Evolutionary conservation across 1,140 invertebrate species (phyloP).

Genomic region (Zaprionus camerounensis): DNA sequence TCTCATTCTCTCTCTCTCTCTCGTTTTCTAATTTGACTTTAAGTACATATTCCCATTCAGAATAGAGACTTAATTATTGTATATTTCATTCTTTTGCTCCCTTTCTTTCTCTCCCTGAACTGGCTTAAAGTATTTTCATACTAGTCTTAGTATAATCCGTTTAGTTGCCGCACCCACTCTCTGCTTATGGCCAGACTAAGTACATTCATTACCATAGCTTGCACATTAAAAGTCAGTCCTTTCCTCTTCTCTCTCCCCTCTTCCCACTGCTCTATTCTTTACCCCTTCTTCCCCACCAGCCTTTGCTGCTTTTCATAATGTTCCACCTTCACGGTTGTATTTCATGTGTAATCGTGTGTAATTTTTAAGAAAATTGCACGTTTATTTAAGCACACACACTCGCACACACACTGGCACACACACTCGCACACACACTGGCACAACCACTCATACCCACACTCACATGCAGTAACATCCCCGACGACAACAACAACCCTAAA

Average conservation of each 20-base stretch:
- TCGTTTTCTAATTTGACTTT: too few relatives aligned
- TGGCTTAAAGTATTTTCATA: not conserved
- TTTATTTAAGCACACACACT: slow-evolving; percentile 35
- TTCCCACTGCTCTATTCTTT: too few relatives aligned
- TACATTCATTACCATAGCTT: slow-evolving; percentile 30
- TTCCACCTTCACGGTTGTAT: slow-evolving; percentile 55
- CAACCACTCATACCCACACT: not conserved
- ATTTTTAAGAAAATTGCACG: slow-evolving; percentile 82
- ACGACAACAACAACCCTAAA: slow-evolving; percentile 68
- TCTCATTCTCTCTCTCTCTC: too few relatives aligned
- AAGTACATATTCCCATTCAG: too few relatives aligned
- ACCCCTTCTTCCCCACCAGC: too few relatives aligned
- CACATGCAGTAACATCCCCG: slow-evolving; percentile 32
- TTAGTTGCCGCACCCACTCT: slow-evolving; percentile 19
- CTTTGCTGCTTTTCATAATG: slow-evolving; percentile 48
- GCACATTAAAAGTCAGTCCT: not conserved
- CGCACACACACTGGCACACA: slow-evolving; percentile 7
- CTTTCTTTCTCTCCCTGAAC: not conserved
- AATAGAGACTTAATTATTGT: not conserved
- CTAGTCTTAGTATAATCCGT: slow-evolving; percentile 25
- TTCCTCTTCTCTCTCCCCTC: not conserved
- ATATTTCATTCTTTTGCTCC: not conserved
- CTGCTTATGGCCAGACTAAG: slow-evolving; percentile 12
- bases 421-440: not conserved
- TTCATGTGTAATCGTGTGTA: slow-evolving; percentile 81